phyloP scores from a whole-genome alignment of 2,797 vertebrate species.

The Gymnothorax reevesii region DNA sequence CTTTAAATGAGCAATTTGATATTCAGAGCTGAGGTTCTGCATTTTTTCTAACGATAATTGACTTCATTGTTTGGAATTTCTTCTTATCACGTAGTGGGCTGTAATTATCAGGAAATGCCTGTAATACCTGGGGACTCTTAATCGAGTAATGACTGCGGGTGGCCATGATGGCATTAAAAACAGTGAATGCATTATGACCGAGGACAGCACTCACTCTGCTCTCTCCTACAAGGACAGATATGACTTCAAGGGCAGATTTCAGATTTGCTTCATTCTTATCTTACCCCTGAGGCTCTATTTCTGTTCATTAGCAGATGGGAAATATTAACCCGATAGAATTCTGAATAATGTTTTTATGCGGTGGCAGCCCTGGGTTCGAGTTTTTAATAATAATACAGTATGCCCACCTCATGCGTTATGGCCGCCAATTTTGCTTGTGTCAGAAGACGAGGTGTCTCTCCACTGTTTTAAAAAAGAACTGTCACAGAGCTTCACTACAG shows the following conservation, averaged over 20 bases:
- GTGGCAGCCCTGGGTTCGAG: not conserved
- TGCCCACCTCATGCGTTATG: constrained; percentile 17
- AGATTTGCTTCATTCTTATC: constrained; percentile 38
- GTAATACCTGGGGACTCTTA: constrained; percentile 48
- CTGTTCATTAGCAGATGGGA: constrained; percentile 29
- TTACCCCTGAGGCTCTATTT: not conserved
- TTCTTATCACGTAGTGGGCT: constrained; percentile 27
- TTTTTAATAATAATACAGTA: constrained; percentile 24
- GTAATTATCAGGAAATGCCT: constrained; percentile 48
- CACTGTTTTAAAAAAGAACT: constrained; percentile 50
- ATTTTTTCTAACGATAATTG: constrained; percentile 40
- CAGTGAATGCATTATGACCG: constrained; percentile 34
- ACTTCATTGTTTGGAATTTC: constrained; percentile 37
- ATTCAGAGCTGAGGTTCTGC: constrained; percentile 29
- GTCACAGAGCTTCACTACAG: constrained; percentile 51
- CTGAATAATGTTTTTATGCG: constrained; percentile 17
- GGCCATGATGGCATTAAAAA: constrained; percentile 36
- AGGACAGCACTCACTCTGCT: constrained; percentile 28
- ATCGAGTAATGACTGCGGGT: constrained; percentile 38
- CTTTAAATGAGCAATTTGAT: constrained; percentile 26
- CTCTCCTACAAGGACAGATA: constrained; percentile 37
- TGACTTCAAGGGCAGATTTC: constrained; percentile 46
- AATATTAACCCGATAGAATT: constrained; percentile 14
- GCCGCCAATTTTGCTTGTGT: constrained; percentile 13
- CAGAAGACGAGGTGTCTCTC: constrained; percentile 67